Conservation (phyloP, 2,797 vertebrate species). For the Streptopelia turtur region DNA sequence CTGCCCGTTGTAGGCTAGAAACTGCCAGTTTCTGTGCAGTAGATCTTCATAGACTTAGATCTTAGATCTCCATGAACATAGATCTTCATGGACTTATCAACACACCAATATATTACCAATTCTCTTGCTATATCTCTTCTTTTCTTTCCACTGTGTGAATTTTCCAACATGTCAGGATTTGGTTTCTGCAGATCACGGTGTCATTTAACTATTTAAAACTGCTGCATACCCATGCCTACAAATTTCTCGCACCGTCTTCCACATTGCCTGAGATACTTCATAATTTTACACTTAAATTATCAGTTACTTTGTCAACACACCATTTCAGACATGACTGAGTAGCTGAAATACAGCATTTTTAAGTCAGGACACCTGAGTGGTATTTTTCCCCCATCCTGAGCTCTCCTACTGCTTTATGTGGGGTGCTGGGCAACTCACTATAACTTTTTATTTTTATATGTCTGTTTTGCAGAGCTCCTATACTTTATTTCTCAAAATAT, state of each 20-base stretch:
- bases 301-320: neutral
- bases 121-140: neutral
- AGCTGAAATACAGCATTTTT: neutral
- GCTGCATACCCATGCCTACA: fast-evolving
- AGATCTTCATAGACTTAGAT: too few relatives aligned
- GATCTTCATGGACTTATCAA: neutral
- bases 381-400: neutral
- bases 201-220: neutral
- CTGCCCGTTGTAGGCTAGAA: neutral
- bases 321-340: neutral
- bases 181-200: neutral
- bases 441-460: neutral
- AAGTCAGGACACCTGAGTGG: neutral
- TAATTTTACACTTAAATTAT: neutral
- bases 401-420: neutral
- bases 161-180: neutral
- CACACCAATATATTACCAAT: neutral
- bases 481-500: neutral
- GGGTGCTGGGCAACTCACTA: fast-evolving
- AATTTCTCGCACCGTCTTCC: neutral
- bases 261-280: neutral
- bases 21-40: neutral
- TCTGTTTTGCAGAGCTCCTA: neutral
- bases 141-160: neutral
- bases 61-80: too few relatives aligned